phyloP scores from a whole-genome alignment of 2,797 vertebrate genomes.

The Labeo calbasu region DNA sequence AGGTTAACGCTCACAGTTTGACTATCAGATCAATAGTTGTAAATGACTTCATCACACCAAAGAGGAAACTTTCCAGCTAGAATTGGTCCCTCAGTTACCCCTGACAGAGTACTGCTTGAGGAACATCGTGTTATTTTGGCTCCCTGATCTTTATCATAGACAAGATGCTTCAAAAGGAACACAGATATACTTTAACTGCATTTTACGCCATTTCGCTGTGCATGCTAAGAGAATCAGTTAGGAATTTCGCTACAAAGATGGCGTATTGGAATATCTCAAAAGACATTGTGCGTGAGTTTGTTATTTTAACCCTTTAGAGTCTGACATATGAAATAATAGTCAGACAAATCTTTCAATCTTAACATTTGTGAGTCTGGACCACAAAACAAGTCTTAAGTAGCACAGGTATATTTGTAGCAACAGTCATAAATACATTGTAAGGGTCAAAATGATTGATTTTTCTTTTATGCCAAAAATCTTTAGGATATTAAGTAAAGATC shows the following conservation, averaged over 20 bases:
- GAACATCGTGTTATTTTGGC: slow-evolving; percentile 54
- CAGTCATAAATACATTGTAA: too few relatives aligned
- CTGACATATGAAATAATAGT: neutral
- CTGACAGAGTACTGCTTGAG: slow-evolving; percentile 62
- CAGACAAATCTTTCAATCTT: neutral
- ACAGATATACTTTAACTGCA: slow-evolving; percentile 4
- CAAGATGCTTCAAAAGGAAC: slow-evolving; percentile 36
- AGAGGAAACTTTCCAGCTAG: slow-evolving; percentile 74
- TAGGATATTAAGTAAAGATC: too few relatives aligned
- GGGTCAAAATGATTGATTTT: too few relatives aligned
- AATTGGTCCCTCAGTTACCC: slow-evolving; percentile 72
- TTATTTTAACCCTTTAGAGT: neutral
- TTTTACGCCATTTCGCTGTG: slow-evolving; percentile 16
- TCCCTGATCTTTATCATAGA: slow-evolving; percentile 51
- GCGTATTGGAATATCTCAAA: neutral
- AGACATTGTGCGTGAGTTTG: neutral
- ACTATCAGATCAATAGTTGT: slow-evolving; percentile 82
- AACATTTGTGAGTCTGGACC: neutral
- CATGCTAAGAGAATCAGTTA: slow-evolving; percentile 2
- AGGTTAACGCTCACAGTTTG: slow-evolving; percentile 78
- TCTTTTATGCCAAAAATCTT: too few relatives aligned
- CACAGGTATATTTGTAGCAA: too few relatives aligned
- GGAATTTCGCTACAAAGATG: neutral
- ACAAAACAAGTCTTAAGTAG: too few relatives aligned
- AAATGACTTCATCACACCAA: slow-evolving; percentile 80